These are phyloP conservation scores for Volucella inanis DNA, from an alignment of 2,888 invertebrate genomes.

Conservation along the genomic window DNA sequence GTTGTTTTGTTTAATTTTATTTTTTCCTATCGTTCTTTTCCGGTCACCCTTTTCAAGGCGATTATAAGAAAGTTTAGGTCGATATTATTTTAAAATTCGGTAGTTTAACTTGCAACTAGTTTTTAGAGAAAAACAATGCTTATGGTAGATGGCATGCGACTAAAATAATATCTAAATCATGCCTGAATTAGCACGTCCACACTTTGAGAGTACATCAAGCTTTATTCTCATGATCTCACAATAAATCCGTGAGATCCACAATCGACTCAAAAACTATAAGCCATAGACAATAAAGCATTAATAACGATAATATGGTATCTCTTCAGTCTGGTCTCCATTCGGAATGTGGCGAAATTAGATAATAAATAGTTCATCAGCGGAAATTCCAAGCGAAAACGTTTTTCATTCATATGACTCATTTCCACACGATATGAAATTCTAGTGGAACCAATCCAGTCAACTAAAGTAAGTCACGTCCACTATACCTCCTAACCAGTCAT, in stretches of 20 bases:
- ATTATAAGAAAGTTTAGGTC: too few species aligned
- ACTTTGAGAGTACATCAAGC: conserved; percentile 11
- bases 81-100: too few species aligned
- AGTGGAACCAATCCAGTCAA: conserved; percentile 27
- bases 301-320: conserved; percentile 40
- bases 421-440: conserved; percentile 15
- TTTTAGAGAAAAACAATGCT: too few species aligned
- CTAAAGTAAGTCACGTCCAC: conserved; percentile 11
- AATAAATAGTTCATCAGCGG: conserved; percentile 64
- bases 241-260: conserved; percentile 57
- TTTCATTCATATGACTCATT: conserved; percentile 66
- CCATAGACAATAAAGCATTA: not conserved
- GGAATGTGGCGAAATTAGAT: conserved; percentile 67
- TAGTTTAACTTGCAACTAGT: too few species aligned
- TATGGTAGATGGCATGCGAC: not conserved
- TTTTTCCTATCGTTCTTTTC: too few species aligned
- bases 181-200: conserved; percentile 16
- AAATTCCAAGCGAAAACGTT: conserved; percentile 45
- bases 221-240: conserved; percentile 25
- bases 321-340: conserved; percentile 27
- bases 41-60: too few species aligned
- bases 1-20: too few species aligned
- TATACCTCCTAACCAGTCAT: conserved; percentile 27
- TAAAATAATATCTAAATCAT: not conserved
- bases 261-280: conserved; percentile 41